Base-by-base conservation (phyloP, 2,888 invertebrate species). In the Meiosimyza decipiens region DNA sequence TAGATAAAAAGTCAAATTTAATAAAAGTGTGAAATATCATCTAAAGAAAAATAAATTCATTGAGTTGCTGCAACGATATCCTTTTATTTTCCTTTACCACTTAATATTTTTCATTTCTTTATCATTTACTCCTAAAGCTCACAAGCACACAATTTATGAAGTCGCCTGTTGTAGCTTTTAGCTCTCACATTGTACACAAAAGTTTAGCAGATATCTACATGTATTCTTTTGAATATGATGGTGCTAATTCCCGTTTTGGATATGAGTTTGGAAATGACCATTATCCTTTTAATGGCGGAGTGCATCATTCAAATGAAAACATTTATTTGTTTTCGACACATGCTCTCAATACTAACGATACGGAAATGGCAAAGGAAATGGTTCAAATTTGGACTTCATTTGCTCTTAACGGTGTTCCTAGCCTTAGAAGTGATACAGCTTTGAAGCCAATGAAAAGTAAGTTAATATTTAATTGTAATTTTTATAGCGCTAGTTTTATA, bases 261-360 rank as follows among this genome's bases (percentile, higher is more conserved):
- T 88, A 88, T 79, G 88, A 86, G 52, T 82, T 84, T 7, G 84
- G 84, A 63, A 84, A 85, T 51, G 77, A 81, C 0, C 86, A 87
- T 50, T 88, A 88, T 80, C 88, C 88, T 0, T 89, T 89, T 72
- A 82, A 87, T 73, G 88, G 88, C 6, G 89, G 90, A 3, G 88
- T 89, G 1, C 89, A 90, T 75, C 91, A 91, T 79, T 90, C 90
- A 0, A 89, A 91, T 77, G 91, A 91, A 74, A 86, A 90, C 47
- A 87, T 90, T n/a, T 90, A 91, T 78, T 77, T 91, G n/a, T 91
- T 90, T 80, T 80, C 83, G 13, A 85, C 83, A 1, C 83, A 84
- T 65, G 72, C 77, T 1, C 77, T 89, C 40, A 85, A 84, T 72
- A 78, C 74, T 3, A 87, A 88, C 63, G 89, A 89, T 70, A 81